A percentile compares a stretch with the other conserved stretches of the same genome.
Evolutionary conservation across 2,797 vertebrate species (phyloP).

Genomic region (Anomalospiza imberbis): DNA sequence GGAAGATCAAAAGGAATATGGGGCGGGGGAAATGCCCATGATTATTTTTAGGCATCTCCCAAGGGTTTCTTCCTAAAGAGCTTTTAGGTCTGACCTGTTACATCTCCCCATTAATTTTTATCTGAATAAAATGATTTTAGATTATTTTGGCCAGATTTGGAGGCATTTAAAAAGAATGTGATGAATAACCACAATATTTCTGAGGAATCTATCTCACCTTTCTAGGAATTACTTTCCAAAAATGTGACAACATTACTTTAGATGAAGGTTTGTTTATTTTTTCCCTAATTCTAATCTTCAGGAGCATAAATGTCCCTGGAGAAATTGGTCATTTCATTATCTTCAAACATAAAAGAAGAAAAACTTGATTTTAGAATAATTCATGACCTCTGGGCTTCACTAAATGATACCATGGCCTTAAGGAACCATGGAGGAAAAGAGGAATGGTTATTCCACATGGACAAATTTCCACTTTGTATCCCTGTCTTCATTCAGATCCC

Average conservation of each 20-base stretch:
- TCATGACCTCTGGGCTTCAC: not conserved
- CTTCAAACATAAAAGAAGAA: not conserved
- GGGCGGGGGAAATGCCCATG: not conserved
- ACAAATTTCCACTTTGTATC: not conserved
- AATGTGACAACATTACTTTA: not conserved
- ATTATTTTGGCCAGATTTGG: not conserved
- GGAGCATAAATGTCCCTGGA: not conserved
- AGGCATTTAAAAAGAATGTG: not conserved
- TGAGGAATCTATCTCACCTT: not conserved
- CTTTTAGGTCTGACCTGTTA: not conserved
- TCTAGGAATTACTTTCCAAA: not conserved
- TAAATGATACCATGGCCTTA: not conserved
- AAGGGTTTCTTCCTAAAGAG: not conserved
- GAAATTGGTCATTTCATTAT: fast-evolving
- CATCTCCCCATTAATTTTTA: not conserved
- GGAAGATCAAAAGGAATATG: not conserved
- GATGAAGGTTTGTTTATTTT: not conserved
- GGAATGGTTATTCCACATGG: not conserved
- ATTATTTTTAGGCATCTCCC: not conserved
- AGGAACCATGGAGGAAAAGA: not conserved
- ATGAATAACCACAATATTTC: not conserved
- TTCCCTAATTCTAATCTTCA: not conserved
- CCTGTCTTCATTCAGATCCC: not conserved
- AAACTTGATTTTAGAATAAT: not conserved
- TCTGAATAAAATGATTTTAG: not conserved